These are phyloP conservation scores for Coilia nasus DNA, from an alignment of 2,797 vertebrate species.

Conservation along the genomic window DNA sequence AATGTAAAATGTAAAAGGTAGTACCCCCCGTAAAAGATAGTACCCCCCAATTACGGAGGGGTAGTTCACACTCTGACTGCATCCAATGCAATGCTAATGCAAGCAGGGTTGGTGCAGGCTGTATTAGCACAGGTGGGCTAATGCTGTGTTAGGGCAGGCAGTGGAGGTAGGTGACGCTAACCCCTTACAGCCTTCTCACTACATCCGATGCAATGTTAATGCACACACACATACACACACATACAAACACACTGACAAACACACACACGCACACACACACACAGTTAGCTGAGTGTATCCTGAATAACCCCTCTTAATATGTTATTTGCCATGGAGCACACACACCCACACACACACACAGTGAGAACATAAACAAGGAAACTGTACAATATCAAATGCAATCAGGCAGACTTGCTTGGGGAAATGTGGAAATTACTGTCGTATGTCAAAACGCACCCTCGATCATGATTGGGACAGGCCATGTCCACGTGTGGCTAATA, in stretches of 20 bases:
- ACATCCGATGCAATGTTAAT: too few species aligned
- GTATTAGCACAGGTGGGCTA: too few species aligned
- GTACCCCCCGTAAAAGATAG: too few species aligned
- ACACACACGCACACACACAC: background rate
- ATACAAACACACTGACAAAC: slow-evolving; percentile 11
- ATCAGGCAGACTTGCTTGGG: background rate
- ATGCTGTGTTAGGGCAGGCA: too few species aligned
- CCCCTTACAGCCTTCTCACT: background rate
- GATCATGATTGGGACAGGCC: background rate
- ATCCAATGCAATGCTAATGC: too few species aligned
- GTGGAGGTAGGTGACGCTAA: background rate
- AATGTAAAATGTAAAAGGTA: too few species aligned
- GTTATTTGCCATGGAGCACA: background rate
- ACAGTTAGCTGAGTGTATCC: background rate
- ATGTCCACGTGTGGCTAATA: background rate
- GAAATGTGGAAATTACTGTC: background rate
- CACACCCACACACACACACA: too few species aligned
- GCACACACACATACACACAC: slow-evolving; percentile 19
- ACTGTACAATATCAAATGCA: background rate
- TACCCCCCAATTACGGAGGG: too few species aligned
- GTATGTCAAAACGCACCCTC: background rate
- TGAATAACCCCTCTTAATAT: background rate
- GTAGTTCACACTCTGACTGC: too few species aligned
- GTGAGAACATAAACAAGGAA: background rate
- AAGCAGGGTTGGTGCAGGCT: too few species aligned